These are phyloP conservation scores for Onychomys leucogaster DNA, from an alignment of 2,797 vertebrate species.

Conservation along the genomic window DNA sequence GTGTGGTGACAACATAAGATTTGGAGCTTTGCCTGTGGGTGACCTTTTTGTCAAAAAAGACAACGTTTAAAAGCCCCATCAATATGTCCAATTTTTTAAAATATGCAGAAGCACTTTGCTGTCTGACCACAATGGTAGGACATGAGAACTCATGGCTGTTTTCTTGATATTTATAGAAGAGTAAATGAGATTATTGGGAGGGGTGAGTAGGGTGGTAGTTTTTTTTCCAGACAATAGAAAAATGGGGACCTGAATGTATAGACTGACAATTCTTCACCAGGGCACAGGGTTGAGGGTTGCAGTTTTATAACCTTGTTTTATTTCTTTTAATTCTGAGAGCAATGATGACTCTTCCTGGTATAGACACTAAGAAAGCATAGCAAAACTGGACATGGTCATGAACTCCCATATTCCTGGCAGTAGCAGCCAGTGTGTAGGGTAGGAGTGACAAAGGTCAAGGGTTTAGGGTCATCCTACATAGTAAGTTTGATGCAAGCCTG, in stretches of 20 bases:
- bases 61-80: conserved; percentile 38
- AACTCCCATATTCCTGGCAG: neutral
- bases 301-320: conserved; percentile 28
- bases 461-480: neutral
- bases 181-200: conserved; percentile 31
- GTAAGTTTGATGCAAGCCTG: neutral
- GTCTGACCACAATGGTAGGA: conserved; percentile 26
- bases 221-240: conserved; percentile 21
- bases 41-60: conserved; percentile 28
- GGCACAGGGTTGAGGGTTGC: neutral
- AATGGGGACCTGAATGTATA: neutral
- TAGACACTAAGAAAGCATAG: conserved; percentile 43
- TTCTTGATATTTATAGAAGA: conserved; percentile 59
- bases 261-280: neutral
- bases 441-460: neutral
- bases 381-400: neutral
- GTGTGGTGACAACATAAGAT: conserved; percentile 37
- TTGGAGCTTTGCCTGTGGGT: neutral
- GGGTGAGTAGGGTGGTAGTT: neutral
- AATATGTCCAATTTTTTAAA: conserved; percentile 4
- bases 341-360: neutral
- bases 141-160: conserved; percentile 32
- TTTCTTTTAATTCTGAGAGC: conserved; percentile 42
- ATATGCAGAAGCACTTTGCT: neutral
- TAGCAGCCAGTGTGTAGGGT: neutral